phyloP scores from a whole-genome alignment of 2,113 vertebrate genomes.

The Monopterus albus region DNA sequence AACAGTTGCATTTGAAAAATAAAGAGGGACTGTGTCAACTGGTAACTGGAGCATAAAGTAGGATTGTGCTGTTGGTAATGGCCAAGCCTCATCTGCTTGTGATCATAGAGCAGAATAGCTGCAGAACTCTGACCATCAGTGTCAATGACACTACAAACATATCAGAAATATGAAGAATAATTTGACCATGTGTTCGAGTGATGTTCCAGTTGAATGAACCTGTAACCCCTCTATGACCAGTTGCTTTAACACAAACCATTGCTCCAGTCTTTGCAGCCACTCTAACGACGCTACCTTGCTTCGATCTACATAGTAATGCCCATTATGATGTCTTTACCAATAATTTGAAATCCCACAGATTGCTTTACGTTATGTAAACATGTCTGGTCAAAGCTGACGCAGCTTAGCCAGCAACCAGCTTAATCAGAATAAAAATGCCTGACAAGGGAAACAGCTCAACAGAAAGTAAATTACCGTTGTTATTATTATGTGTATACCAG shows the following conservation, averaged over 20 bases:
- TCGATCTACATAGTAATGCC: not conserved
- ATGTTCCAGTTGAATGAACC: not conserved
- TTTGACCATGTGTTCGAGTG: too few relatives aligned
- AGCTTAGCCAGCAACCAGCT: conserved; percentile 52
- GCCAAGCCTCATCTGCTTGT: not conserved
- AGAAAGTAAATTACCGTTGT: not conserved
- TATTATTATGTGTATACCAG: too few relatives aligned
- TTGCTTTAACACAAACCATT: not conserved
- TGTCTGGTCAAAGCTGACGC: conserved; percentile 64
- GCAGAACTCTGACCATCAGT: too few relatives aligned
- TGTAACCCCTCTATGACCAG: too few relatives aligned
- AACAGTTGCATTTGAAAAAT: not conserved
- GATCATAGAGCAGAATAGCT: too few relatives aligned
- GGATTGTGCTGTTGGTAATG: not conserved
- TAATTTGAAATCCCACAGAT: conserved; percentile 24
- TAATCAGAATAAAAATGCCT: not conserved
- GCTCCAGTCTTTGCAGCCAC: not conserved
- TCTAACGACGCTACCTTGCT: rapidly evolving
- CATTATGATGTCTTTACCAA: not conserved
- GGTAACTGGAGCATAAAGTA: not conserved
- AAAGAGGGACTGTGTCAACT: not conserved
- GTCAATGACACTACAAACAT: too few relatives aligned
- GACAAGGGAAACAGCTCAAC: not conserved
- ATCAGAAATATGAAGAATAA: too few relatives aligned
- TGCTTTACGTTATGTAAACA: conserved; percentile 62